phyloP scores from a whole-genome alignment of 2,888 invertebrate genomes.

The Heliconius cydno region DNA sequence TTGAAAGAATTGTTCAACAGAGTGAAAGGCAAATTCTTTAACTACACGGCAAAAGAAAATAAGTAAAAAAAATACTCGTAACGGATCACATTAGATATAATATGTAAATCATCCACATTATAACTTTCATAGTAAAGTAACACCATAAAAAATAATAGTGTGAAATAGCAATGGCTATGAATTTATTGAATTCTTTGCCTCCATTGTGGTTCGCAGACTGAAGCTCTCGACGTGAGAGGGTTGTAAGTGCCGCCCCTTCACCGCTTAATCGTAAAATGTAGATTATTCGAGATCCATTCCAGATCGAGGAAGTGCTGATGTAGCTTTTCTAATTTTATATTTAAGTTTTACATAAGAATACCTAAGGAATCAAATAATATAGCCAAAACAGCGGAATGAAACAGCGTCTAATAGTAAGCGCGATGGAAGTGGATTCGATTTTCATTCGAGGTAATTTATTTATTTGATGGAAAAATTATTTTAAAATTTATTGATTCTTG shows the following conservation, averaged over 20 bases:
- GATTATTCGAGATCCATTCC: conserved; percentile 12
- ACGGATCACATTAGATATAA: not conserved
- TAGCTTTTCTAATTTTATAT: not conserved
- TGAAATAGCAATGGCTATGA: conserved; percentile 4
- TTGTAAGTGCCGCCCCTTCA: conserved; percentile 32
- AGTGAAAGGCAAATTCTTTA: no score
- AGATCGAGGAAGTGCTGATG: conserved; percentile 13
- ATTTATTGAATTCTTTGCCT: conserved; percentile 10
- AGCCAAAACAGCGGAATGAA: no score
- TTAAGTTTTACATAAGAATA: not conserved
- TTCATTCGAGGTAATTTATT: no score
- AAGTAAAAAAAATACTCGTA: no score
- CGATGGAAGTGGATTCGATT: no score
- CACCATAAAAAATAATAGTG: not conserved
- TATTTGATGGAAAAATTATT: no score
- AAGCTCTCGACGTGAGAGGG: conserved; percentile 24
- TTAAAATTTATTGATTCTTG: no score
- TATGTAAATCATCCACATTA: not conserved
- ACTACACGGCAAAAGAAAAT: no score
- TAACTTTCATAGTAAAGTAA: not conserved
- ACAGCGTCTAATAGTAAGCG: no score
- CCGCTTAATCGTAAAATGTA: conserved; percentile 11
- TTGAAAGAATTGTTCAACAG: no score
- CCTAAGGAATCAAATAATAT: no score
- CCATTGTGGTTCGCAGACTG: conserved; percentile 27